phyloP scores from a whole-genome alignment of 1,140 invertebrate species.

The Agrypnia vestita region DNA sequence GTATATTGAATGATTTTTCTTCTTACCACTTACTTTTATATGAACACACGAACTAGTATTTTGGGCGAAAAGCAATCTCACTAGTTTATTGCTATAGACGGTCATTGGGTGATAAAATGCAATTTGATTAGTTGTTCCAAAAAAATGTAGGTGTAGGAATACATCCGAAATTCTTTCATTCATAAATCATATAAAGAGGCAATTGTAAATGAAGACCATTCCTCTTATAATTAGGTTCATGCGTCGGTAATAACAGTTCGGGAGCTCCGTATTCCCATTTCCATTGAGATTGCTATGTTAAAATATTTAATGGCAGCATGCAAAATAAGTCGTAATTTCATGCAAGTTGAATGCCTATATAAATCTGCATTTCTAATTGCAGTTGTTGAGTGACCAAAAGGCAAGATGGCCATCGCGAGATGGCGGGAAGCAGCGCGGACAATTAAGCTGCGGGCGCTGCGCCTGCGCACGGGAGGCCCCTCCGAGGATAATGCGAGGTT shows the following conservation, averaged over 20 bases:
- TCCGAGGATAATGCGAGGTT: conserved; percentile 12
- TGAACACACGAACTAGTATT: no score
- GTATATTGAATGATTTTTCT: no score
- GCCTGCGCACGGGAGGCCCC: conserved; percentile 34
- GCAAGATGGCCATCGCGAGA: conserved; percentile 41
- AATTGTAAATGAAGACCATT: conserved; percentile 35
- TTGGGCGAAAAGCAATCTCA: no score
- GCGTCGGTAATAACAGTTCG: conserved; percentile 8
- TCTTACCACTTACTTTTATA: no score
- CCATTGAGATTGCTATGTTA: conserved; percentile 55
- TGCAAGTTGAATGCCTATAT: conserved; percentile 25
- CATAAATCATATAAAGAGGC: no score
- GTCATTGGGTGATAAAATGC: no score
- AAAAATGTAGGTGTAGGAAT: no score
- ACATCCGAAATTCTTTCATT: no score
- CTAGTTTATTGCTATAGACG: no score
- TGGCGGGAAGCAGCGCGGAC: conserved; percentile 17
- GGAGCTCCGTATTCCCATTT: conserved; percentile 23
- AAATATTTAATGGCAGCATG: conserved; percentile 53
- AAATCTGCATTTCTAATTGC: conserved; percentile 60
- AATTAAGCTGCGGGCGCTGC: conserved; percentile 26
- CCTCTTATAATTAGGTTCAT: conserved; percentile 3
- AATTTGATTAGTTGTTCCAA: no score
- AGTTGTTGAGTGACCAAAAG: conserved; percentile 40
- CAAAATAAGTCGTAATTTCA: conserved; percentile 49